Conservation (phyloP, 1,140 invertebrate genomes). For the Halesus radiatus region DNA sequence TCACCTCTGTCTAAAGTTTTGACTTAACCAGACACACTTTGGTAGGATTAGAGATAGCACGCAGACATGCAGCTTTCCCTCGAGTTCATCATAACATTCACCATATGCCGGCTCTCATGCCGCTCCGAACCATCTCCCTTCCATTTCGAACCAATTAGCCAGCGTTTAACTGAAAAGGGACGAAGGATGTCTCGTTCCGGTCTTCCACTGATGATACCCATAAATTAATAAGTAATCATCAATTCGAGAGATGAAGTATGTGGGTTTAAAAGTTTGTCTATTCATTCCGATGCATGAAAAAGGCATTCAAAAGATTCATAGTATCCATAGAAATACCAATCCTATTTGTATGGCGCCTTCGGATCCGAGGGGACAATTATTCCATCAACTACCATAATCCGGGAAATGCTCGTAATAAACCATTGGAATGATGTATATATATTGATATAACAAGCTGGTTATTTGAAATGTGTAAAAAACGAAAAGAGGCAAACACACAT, state of each 20-base stretch:
- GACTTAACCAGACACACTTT: conserved; percentile 27
- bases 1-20: neutral
- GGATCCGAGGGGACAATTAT: too few species aligned
- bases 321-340: too few species aligned
- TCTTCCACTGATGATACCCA: neutral
- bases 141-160: neutral
- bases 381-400: too few species aligned
- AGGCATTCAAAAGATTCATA: too few species aligned
- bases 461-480: too few species aligned
- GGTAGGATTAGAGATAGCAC: conserved; percentile 16
- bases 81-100: conserved; percentile 16
- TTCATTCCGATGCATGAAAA: too few species aligned
- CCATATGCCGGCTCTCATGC: neutral
- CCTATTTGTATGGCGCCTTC: too few species aligned
- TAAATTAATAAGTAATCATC: conserved; percentile 2
- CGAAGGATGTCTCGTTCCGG: neutral
- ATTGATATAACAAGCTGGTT: too few species aligned
- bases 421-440: too few species aligned
- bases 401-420: too few species aligned
- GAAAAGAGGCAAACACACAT: too few species aligned
- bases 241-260: neutral
- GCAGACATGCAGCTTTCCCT: conserved; percentile 25
- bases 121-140: neutral
- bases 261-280: too few species aligned
- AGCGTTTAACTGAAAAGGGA: neutral